Percentiles rank a stretch among this genome's conserved stretches.
Evolutionary conservation across 2,888 invertebrate genomes (phyloP).

Genomic region (Oscheius sp.): DNA sequence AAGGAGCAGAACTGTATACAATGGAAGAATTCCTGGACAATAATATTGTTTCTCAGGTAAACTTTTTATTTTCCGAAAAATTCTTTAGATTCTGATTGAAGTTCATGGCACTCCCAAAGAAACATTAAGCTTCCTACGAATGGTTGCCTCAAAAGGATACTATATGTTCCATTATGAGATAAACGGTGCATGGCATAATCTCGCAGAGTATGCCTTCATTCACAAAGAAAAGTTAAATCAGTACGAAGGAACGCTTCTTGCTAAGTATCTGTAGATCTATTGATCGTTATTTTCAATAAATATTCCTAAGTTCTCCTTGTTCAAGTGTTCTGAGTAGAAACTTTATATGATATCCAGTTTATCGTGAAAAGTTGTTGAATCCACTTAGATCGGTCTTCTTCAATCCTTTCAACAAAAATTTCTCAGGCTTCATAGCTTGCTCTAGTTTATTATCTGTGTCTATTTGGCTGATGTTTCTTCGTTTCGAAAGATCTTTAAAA

Average conservation of each 20-base stretch:
- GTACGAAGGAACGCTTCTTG: conserved; percentile 35
- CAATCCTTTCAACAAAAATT: no score
- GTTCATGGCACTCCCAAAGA: conserved; percentile 32
- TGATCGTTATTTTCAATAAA: no score
- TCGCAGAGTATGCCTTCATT: conserved; percentile 39
- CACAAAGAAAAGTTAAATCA: conserved; percentile 31
- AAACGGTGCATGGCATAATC: conserved; percentile 27
- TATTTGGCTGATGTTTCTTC: no score
- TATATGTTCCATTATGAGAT: conserved; percentile 35
- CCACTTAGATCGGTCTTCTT: no score
- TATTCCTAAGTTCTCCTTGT: no score
- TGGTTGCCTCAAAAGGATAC: conserved; percentile 34
- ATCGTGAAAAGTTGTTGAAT: no score
- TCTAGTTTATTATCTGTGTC: no score
- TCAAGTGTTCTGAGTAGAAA: no score
- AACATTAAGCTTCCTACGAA: conserved; percentile 33
- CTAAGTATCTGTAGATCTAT: conserved; percentile 25
- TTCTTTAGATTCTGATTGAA: conserved; percentile 35
- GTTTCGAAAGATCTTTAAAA: no score
- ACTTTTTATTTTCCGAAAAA: not conserved
- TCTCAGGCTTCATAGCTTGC: no score
- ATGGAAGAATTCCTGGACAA: not conserved
- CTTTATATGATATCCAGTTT: no score
- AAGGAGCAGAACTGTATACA: not conserved
- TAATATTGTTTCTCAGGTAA: not conserved